Conservation (phyloP, 2,797 vertebrate genomes). For the Manis crassicaudata region DNA sequence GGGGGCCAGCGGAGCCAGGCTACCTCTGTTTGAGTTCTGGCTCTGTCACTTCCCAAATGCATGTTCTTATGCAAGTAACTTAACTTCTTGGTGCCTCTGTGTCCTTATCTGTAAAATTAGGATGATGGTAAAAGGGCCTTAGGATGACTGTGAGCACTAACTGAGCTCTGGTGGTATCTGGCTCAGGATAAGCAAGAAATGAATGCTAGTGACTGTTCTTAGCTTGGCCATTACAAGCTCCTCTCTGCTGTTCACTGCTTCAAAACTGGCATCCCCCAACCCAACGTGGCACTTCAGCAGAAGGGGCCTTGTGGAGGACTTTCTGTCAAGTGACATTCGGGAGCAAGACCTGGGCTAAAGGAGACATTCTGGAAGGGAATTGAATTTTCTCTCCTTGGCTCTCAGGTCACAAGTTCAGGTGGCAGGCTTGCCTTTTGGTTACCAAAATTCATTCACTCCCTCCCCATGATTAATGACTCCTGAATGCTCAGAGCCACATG, state of each 20-base stretch:
- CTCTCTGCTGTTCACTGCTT: not conserved
- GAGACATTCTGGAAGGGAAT: not conserved
- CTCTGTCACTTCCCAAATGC: not conserved
- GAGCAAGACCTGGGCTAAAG: not conserved
- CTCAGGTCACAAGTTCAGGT: constrained; percentile 52
- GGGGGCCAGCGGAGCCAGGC: not conserved
- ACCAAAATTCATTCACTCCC: constrained; percentile 1
- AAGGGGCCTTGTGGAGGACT: not conserved
- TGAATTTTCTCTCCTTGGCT: constrained; percentile 12
- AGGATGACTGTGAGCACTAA: not conserved
- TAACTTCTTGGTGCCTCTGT: not conserved
- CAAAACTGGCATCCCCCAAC: not conserved
- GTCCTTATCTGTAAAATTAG: not conserved
- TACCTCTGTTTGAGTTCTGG: not conserved
- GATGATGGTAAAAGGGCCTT: not conserved
- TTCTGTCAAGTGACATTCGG: not conserved
- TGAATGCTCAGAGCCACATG: not conserved
- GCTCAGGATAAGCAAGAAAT: not conserved
- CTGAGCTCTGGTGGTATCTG: not conserved
- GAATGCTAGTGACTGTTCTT: rapidly evolving
- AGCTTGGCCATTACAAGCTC: not conserved
- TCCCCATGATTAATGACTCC: not conserved
- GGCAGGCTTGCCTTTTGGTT: constrained; percentile 3
- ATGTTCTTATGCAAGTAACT: not conserved
- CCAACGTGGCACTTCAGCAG: not conserved